Evolutionary conservation across 2,113 vertebrate species (phyloP), one percentile per base, ranked within the genome.

Genomic region (Geococcyx californianus): DNA sequence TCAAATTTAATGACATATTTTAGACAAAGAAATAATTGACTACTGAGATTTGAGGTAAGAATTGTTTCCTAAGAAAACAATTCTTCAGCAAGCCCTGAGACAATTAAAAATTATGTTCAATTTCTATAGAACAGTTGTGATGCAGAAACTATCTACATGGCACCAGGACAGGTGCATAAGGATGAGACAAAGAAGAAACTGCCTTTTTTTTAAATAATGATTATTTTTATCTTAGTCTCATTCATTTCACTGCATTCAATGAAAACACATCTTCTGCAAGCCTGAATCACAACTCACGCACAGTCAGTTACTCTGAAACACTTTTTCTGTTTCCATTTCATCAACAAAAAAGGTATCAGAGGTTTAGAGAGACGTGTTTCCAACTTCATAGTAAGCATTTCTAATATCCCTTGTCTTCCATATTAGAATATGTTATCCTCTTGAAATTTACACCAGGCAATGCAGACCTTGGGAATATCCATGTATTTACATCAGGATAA

Each of bases 1-100:
- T 80, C 96, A 94, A 45, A 96, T 84, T 83, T 95, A 97, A 97
- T 96, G 74, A 92, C 81, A 55, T 78, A 54, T 91, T 96, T 90
- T 38, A 93, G 92, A 95, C 95, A 97, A 95, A 96, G 88, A 94
- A 94, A 75, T 77, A 89, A 94, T 63, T 96, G 89, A 83, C 89
- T 93, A 80, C 87, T 80, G 68, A 94, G 77, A 72, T 90, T 95
- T 94, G 87, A 83, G 83, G 59, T 51, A 93, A 97, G n/a, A n/a
- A n/a, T n/a, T n/a, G n/a, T n/a, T n/a, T n/a, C 51, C 73, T 60
- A 84, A 96, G 55, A 79, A 94, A 83, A 51, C 20, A 52, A 80
- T 77, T 94, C 86, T 89, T 87, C 68, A 73, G 69, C 68, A 88
- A 76, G 51, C n/a, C 73, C 45, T 52, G 34, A 36, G 38, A 87